phyloP scores from a whole-genome alignment of 2,888 invertebrate species.

The Perizoma flavofasciatum region DNA sequence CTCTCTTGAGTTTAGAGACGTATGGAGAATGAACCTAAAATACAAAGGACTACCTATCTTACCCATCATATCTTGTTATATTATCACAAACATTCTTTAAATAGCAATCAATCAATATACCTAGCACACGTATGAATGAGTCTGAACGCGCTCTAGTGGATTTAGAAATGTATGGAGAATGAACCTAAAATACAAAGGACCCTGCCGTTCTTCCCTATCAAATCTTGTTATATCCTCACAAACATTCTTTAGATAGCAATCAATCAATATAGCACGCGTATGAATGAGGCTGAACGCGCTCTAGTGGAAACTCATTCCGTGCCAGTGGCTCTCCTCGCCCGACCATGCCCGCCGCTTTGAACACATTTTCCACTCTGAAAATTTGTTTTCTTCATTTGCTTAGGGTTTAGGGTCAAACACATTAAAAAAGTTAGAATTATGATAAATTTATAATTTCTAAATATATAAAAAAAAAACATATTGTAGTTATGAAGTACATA shows the following conservation, averaged over 20 bases:
- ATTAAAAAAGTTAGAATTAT: constrained; percentile 2
- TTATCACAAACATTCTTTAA: constrained; percentile 9
- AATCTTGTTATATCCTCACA: not conserved
- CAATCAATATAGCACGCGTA: constrained; percentile 28
- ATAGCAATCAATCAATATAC: constrained; percentile 32
- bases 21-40: too few relatives aligned
- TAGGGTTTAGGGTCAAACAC: constrained; percentile 30
- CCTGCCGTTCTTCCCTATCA: too few relatives aligned
- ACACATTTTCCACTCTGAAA: constrained; percentile 68
- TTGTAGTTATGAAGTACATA: too few relatives aligned
- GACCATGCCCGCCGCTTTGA: constrained; percentile 60
- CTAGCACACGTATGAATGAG: constrained; percentile 2
- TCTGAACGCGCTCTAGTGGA: too few relatives aligned
- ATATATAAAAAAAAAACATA: too few relatives aligned
- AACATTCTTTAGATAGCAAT: constrained; percentile 25
- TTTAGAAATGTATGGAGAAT: too few relatives aligned
- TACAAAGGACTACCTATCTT: too few relatives aligned
- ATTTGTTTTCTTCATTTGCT: constrained; percentile 63
- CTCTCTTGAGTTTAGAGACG: too few relatives aligned
- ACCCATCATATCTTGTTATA: not conserved
- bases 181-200: too few relatives aligned
- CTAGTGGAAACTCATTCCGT: constrained; percentile 65
- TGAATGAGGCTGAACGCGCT: constrained; percentile 38
- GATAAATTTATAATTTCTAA: not conserved
- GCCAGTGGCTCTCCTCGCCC: constrained; percentile 61